Percentiles rank a stretch among this genome's conserved stretches.
phyloP scores from a whole-genome alignment of 2,113 vertebrate genomes.

The Apus apus region DNA sequence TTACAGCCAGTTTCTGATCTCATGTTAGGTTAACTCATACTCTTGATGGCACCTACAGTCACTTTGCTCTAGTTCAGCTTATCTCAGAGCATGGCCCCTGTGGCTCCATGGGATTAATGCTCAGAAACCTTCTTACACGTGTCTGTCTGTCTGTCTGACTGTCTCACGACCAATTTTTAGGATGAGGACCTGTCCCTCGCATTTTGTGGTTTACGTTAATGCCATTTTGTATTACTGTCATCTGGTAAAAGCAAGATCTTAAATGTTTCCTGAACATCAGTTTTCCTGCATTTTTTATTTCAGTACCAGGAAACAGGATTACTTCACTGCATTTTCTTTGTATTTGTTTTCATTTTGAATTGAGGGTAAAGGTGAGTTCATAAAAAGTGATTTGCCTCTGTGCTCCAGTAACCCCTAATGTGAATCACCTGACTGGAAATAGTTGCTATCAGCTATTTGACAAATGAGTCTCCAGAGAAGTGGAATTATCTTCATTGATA shows the following conservation, averaged over 20 bases:
- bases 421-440: neutral
- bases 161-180: neutral
- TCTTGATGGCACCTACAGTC: neutral
- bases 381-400: neutral
- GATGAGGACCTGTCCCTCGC: neutral
- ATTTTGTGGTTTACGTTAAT: neutral
- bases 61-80: neutral
- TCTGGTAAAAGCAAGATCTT: neutral
- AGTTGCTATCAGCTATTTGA: neutral
- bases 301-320: neutral
- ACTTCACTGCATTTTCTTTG: neutral
- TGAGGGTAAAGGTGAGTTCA: neutral
- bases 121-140: neutral
- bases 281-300: neutral
- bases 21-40: slow-evolving; percentile 29
- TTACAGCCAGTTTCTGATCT: slow-evolving; percentile 56
- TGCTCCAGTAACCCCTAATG: neutral
- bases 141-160: neutral
- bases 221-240: neutral
- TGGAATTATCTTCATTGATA: neutral
- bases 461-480: neutral
- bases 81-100: neutral
- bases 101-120: neutral
- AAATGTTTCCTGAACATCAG: neutral
- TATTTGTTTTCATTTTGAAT: neutral